phyloP scores from a whole-genome alignment of 30 jellyfish, hydroid and myxozoan genomes.

The Rhopilema esculentum region DNA sequence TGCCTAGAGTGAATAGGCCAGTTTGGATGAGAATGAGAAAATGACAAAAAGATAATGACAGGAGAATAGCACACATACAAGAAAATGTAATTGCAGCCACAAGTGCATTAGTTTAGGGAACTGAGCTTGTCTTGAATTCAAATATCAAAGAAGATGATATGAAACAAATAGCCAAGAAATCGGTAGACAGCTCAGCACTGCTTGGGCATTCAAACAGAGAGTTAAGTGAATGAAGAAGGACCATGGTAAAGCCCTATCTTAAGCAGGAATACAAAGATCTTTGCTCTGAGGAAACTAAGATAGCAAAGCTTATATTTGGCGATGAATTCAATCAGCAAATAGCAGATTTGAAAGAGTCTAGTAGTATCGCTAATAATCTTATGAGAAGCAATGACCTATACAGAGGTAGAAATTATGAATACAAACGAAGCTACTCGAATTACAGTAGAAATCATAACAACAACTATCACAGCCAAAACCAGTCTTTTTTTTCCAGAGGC shows the following conservation, averaged over 20 bases:
- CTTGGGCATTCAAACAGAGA: conserved; percentile 13
- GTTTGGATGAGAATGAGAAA: conserved; percentile 28
- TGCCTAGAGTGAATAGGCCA: conserved; percentile 19
- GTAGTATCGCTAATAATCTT: background rate
- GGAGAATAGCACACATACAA: conserved; percentile 28
- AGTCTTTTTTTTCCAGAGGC: conserved; percentile 27
- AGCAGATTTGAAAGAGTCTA: conserved; percentile 3
- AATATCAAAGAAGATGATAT: background rate
- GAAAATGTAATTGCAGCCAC: conserved; percentile 20
- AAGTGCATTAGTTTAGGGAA: conserved; percentile 2
- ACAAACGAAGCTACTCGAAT: background rate
- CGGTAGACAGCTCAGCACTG: conserved; percentile 7
- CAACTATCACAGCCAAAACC: background rate
- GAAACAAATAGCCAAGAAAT: background rate
- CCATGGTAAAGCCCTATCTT: background rate
- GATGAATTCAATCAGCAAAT: conserved; percentile 20
- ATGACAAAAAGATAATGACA: conserved; percentile 1
- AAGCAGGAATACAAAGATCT: conserved; percentile 7
- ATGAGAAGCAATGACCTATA: too few species aligned
- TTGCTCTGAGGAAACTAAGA: conserved; percentile 9
- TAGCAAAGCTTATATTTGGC: conserved; percentile 24
- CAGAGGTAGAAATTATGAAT: too few species aligned
- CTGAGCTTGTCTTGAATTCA: conserved; percentile 4
- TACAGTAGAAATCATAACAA: too few species aligned
- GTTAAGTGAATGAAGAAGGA: conserved; percentile 5